Percentiles rank a stretch among this genome's conserved stretches.
These are phyloP conservation scores for Notodromas monacha DNA, from an alignment of 2,888 invertebrate species.

Conservation along the genomic window DNA sequence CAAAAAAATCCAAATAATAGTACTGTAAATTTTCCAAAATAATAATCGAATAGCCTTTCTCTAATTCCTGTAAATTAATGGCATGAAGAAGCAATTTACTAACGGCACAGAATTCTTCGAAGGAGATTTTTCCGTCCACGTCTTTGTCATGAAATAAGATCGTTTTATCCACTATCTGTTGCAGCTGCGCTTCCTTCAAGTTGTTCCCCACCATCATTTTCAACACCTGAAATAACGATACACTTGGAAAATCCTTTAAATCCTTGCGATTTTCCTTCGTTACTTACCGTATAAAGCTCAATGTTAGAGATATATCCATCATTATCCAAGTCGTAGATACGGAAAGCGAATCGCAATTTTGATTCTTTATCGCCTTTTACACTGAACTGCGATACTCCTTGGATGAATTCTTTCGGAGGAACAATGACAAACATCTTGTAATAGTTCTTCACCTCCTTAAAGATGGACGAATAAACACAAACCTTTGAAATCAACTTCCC, in stretches of 20 bases:
- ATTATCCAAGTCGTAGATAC: slow-evolving; percentile 99
- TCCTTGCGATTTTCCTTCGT: background rate
- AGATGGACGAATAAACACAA: slow-evolving; percentile 10
- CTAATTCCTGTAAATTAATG: too few species aligned
- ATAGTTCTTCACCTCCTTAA: too few species aligned
- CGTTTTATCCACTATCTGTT: slow-evolving; percentile 99
- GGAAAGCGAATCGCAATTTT: slow-evolving; percentile 35
- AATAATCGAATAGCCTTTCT: too few species aligned
- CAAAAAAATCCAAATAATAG: too few species aligned
- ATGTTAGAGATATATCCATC: slow-evolving; percentile 99
- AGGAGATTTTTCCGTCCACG: slow-evolving; percentile 97
- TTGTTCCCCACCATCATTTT: slow-evolving; percentile 99
- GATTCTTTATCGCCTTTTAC: slow-evolving; percentile 98
- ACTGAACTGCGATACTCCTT: slow-evolving; percentile 95
- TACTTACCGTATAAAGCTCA: slow-evolving; percentile 53
- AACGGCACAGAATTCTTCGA: slow-evolving; percentile 94
- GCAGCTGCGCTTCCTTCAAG: slow-evolving; percentile 93
- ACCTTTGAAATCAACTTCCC: slow-evolving; percentile 70
- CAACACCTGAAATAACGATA: slow-evolving; percentile 33
- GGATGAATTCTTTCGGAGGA: slow-evolving; percentile 68
- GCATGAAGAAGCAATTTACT: too few species aligned
- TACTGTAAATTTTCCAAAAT: too few species aligned
- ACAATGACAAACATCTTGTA: background rate
- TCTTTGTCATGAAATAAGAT: slow-evolving; percentile 97
- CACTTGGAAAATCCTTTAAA: slow-evolving; percentile 5